These are phyloP conservation scores for Benitochromis conjunctus DNA, from an alignment of 2,113 vertebrate genomes.

Conservation along the genomic window DNA sequence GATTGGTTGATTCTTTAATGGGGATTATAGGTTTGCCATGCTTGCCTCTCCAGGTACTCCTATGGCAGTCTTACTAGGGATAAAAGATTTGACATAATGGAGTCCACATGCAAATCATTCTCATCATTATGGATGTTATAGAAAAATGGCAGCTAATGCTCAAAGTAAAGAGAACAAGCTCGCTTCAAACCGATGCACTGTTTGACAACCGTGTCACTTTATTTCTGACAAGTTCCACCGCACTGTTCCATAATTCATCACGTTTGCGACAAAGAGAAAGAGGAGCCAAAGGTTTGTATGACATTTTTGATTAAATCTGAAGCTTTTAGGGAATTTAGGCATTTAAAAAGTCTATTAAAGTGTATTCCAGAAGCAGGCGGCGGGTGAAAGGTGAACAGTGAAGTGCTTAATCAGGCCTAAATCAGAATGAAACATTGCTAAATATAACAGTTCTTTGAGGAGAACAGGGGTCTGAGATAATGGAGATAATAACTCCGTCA, in stretches of 20 bases:
- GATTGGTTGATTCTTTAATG: slow-evolving; percentile 56
- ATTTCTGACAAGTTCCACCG: neutral
- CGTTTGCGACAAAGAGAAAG: neutral
- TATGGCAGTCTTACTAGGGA: neutral
- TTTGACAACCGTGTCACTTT: neutral
- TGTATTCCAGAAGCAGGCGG: neutral
- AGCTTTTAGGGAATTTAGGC: neutral
- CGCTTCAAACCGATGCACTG: neutral
- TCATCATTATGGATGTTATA: neutral
- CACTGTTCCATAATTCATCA: slow-evolving; percentile 17
- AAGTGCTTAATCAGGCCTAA: neutral
- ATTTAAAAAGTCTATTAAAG: neutral
- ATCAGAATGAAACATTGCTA: neutral
- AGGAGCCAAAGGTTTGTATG: neutral
- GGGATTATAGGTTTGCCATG: slow-evolving; percentile 40
- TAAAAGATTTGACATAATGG: neutral
- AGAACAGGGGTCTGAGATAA: neutral
- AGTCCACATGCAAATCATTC: neutral
- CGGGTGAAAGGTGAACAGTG: neutral
- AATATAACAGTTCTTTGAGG: neutral
- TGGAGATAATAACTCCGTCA: slow-evolving; percentile 6
- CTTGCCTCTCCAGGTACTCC: slow-evolving; percentile 7
- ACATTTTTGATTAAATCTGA: neutral
- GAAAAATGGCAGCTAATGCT: neutral
- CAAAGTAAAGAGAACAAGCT: neutral